phyloP scores from a whole-genome alignment of 2,797 vertebrate genomes.

The Sebastes vulpes region DNA sequence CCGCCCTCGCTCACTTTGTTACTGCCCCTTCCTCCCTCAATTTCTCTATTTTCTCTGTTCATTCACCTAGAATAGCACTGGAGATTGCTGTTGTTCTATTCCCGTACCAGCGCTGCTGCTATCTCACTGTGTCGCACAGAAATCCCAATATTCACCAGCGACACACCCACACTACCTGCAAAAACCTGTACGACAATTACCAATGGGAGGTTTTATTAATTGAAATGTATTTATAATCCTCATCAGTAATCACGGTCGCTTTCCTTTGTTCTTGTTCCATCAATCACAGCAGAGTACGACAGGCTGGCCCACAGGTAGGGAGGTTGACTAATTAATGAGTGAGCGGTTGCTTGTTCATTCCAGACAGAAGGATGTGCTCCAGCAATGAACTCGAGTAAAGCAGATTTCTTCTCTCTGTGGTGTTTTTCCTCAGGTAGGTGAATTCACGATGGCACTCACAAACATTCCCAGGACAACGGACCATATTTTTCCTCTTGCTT shows the following conservation, averaged over 20 bases:
- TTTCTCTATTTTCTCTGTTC: constrained; percentile 48
- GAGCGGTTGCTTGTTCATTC: constrained; percentile 60
- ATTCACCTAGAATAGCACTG: constrained; percentile 58
- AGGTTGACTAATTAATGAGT: constrained; percentile 77
- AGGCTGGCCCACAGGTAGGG: constrained; percentile 73
- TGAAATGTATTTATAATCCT: constrained; percentile 80
- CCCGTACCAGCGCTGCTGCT: not conserved
- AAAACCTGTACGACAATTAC: constrained; percentile 52
- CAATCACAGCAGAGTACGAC: constrained; percentile 64
- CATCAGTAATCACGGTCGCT: constrained; percentile 68
- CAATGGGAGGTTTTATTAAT: constrained; percentile 59
- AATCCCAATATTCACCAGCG: constrained; percentile 17
- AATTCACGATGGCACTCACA: constrained; percentile 1
- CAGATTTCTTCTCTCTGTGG: not conserved
- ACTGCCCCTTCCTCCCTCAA: constrained; percentile 36
- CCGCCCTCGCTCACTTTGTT: constrained; percentile 55
- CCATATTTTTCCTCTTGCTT: not conserved
- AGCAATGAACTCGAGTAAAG: constrained; percentile 11
- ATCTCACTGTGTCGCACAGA: not conserved
- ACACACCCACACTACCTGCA: constrained; percentile 16
- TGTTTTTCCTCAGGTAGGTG: not conserved
- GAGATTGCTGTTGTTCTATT: constrained; percentile 54
- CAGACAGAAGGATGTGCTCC: constrained; percentile 36
- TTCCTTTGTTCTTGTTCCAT: constrained; percentile 69
- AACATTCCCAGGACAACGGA: not conserved